Evolutionary conservation across 2,888 invertebrate species (phyloP).

Genomic region (Orthosia cruda): DNA sequence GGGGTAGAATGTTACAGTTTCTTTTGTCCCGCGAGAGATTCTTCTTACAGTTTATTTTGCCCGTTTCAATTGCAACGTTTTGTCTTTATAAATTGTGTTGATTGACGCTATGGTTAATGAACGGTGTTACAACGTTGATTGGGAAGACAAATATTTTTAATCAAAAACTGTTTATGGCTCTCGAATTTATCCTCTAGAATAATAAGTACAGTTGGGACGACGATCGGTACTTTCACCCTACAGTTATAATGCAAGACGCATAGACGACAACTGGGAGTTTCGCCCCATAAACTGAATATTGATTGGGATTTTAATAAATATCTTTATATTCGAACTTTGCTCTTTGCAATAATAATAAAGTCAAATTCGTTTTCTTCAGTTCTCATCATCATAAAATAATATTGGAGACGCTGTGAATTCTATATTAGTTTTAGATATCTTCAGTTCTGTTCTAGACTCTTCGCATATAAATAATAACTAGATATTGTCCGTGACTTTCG

Average conservation of each 20-base stretch:
- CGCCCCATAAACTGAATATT: constrained; percentile 33
- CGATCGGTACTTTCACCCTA: constrained; percentile 22
- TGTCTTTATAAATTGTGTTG: constrained; percentile 79
- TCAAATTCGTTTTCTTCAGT: constrained; percentile 27
- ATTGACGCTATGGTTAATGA: constrained; percentile 72
- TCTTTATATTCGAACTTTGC: constrained; percentile 43
- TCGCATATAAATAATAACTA: constrained; percentile 3
- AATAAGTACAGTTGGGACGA: constrained; percentile 4
- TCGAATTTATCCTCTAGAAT: constrained; percentile 6
- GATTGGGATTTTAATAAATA: constrained; percentile 35
- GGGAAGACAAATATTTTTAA: constrained; percentile 54
- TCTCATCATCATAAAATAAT: constrained; percentile 50
- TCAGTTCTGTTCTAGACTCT: constrained; percentile 14
- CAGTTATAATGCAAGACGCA: constrained; percentile 9
- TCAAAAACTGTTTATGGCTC: constrained; percentile 33
- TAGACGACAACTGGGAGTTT: constrained; percentile 19
- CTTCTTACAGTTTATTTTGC: constrained; percentile 81
- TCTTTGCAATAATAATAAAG: constrained; percentile 40
- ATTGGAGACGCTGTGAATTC: constrained; percentile 36
- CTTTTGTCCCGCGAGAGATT: constrained; percentile 85
- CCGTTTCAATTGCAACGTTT: constrained; percentile 79
- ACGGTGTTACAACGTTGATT: constrained; percentile 47
- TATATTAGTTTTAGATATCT: constrained; percentile 25
- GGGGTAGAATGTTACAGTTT: constrained; percentile 84
- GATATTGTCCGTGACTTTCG: background rate